These are phyloP conservation scores for Scolanthus callimorphus DNA, from an alignment of 92 coral and sea anemone species.

Conservation along the genomic window DNA sequence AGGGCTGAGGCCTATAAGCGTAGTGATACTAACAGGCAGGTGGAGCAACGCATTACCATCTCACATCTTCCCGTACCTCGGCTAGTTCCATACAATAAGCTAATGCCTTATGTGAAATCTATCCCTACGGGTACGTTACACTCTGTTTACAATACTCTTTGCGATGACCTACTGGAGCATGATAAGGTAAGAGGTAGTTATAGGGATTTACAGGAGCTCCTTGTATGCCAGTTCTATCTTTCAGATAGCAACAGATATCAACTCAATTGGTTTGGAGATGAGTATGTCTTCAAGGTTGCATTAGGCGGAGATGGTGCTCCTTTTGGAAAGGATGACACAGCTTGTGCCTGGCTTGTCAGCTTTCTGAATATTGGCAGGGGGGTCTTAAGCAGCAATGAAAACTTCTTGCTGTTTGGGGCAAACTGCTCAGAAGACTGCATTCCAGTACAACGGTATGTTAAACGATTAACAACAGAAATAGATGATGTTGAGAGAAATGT, in stretches of 20 bases:
- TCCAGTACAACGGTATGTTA: background rate
- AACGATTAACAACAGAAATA: conserved; percentile 30
- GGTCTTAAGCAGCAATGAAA: conserved; percentile 3
- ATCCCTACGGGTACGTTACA: conserved; percentile 1
- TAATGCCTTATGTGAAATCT: background rate
- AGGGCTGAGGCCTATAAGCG: conserved; percentile 22
- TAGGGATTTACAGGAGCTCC: background rate
- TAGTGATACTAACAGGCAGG: conserved; percentile 15
- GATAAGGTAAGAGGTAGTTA: conserved; percentile 1
- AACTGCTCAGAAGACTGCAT: conserved; percentile 1
- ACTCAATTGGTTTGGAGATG: background rate
- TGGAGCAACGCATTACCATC: conserved; percentile 15
- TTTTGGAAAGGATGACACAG: conserved; percentile 1
- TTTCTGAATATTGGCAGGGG: background rate
- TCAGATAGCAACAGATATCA: background rate
- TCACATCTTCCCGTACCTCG: conserved; percentile 6
- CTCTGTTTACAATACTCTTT: background rate
- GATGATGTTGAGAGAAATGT: conserved; percentile 17
- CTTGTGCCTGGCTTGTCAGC: background rate
- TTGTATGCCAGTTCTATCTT: background rate
- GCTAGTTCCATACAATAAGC: conserved; percentile 3
- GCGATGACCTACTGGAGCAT: conserved; percentile 17
- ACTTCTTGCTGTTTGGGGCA: conserved; percentile 2
- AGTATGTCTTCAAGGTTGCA: background rate
- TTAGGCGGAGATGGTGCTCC: conserved; percentile 2